Percentiles rank a stretch among this genome's conserved stretches.
phyloP scores from a whole-genome alignment of 2,113 vertebrate genomes.

The Rhea pennata region DNA sequence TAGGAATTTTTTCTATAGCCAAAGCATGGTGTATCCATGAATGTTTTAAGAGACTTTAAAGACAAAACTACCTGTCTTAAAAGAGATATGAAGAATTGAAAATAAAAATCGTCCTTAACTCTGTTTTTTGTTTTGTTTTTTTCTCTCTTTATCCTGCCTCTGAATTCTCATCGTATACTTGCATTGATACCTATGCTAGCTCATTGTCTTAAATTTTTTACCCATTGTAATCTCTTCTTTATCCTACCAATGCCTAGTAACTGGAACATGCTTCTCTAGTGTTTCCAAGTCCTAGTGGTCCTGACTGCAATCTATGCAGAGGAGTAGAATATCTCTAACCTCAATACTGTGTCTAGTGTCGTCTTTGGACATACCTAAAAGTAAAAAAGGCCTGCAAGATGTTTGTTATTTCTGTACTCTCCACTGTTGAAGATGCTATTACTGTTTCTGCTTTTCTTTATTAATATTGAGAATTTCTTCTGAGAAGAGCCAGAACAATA shows the following conservation, averaged over 20 bases:
- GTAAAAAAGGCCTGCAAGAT: too few species aligned
- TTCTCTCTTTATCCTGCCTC: background rate
- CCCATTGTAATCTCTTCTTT: background rate
- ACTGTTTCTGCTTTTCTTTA: background rate
- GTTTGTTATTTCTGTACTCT: background rate
- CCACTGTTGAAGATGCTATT: background rate
- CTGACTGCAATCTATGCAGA: background rate
- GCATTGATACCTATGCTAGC: background rate
- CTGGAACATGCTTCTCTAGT: background rate
- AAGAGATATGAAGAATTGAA: background rate
- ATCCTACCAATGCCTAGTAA: background rate
- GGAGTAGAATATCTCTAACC: rapidly evolving
- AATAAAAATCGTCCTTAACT: background rate
- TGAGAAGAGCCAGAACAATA: background rate
- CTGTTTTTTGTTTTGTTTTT: background rate
- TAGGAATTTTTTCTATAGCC: background rate
- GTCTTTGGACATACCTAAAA: background rate
- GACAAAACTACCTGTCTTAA: background rate
- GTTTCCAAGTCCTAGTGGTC: background rate
- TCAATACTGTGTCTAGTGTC: too few species aligned
- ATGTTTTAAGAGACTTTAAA: background rate
- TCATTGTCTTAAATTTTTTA: background rate
- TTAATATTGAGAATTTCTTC: background rate
- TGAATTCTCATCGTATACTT: background rate
- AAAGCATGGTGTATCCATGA: background rate